These are phyloP conservation scores for Rhagium mordax DNA, from an alignment of 2,888 invertebrate genomes.

Conservation along the genomic window DNA sequence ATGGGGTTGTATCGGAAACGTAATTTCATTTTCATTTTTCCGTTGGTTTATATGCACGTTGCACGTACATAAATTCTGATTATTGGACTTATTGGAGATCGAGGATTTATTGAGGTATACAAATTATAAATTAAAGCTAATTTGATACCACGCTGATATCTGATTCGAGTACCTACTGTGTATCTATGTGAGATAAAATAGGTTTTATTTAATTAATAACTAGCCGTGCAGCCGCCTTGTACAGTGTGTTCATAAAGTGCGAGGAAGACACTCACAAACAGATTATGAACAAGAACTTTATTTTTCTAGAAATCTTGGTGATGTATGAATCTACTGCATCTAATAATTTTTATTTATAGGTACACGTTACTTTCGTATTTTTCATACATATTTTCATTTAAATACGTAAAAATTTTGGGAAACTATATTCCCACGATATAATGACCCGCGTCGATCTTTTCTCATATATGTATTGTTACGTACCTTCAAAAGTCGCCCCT, in stretches of 20 bases:
- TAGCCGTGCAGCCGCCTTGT: no score
- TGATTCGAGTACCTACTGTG: not conserved
- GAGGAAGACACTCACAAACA: no score
- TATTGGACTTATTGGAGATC: constrained; percentile 10
- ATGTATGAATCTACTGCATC: no score
- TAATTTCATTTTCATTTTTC: constrained; percentile 26
- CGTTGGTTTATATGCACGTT: not conserved
- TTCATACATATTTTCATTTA: no score
- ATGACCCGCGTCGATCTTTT: not conserved
- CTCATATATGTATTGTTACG: not conserved
- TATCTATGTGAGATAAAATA: not conserved
- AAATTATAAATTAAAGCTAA: not conserved
- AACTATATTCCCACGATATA: constrained; percentile 2
- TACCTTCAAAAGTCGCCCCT: constrained; percentile 17
- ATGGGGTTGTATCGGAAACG: constrained; percentile 17
- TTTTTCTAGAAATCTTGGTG: no score
- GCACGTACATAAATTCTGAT: not conserved
- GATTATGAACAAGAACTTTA: no score
- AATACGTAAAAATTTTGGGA: not conserved
- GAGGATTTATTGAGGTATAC: not conserved
- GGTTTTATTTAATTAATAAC: no score
- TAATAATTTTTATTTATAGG: no score
- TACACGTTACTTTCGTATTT: no score
- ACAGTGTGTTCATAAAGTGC: no score
- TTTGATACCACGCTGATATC: not conserved